phyloP scores from a whole-genome alignment of 2,888 invertebrate species.

The Platycheirus rosarum region DNA sequence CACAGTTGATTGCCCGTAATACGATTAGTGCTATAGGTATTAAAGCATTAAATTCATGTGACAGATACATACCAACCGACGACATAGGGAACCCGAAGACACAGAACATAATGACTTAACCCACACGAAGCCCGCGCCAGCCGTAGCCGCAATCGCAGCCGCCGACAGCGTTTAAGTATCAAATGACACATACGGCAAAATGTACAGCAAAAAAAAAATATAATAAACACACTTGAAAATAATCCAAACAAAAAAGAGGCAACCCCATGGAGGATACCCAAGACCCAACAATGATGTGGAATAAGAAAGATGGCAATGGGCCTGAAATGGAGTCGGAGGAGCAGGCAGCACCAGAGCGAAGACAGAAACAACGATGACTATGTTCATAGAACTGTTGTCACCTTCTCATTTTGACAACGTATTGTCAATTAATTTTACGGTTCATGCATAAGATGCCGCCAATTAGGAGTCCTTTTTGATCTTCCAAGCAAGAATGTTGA shows the following conservation, averaged over 20 bases:
- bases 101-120: constrained; percentile 74
- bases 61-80: constrained; percentile 76
- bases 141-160: constrained; percentile 45
- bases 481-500: constrained; percentile 29
- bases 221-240: constrained; percentile 61
- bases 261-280: constrained; percentile 54
- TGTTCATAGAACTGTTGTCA: constrained; percentile 73
- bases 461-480: constrained; percentile 68
- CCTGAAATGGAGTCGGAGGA: constrained; percentile 12
- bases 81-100: constrained; percentile 68
- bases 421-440: constrained; percentile 73
- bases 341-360: constrained; percentile 14
- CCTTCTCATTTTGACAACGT: constrained; percentile 71
- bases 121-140: constrained; percentile 72
- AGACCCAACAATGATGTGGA: constrained; percentile 50
- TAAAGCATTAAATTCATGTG: constrained; percentile 82
- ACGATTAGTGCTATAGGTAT: constrained; percentile 79
- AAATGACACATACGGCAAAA: constrained; percentile 65
- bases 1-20: constrained; percentile 82
- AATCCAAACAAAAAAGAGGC: constrained; percentile 36
- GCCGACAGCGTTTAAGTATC: constrained; percentile 70
- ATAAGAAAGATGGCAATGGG: not conserved
- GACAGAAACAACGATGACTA: constrained; percentile 68
- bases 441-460: constrained; percentile 69
- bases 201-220: constrained; percentile 40